Evolutionary conservation across 2,888 invertebrate species (phyloP).

Genomic region (Xanthorhoe spadicearia): DNA sequence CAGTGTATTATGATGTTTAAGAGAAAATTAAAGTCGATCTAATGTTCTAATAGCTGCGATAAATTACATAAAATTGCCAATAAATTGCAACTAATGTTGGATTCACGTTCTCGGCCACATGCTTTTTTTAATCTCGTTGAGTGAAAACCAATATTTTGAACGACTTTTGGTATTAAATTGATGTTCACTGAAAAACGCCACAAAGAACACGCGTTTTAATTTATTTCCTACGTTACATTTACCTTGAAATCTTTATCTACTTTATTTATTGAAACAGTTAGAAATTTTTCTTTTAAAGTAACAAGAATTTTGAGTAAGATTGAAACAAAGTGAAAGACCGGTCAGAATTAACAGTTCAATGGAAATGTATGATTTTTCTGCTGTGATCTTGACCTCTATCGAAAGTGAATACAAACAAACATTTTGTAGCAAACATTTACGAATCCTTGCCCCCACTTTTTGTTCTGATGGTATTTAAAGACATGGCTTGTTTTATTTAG

Average conservation of each 20-base stretch:
- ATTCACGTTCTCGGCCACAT: slow-evolving; percentile 41
- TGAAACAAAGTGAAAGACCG: neutral
- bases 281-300: neutral
- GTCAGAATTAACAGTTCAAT: neutral
- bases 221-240: slow-evolving; percentile 15
- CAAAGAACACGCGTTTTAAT: slow-evolving; percentile 13
- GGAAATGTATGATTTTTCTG: neutral
- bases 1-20: slow-evolving; percentile 21
- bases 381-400: neutral
- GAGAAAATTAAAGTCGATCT: slow-evolving; percentile 35
- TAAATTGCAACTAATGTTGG: slow-evolving; percentile 42
- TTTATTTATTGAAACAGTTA: slow-evolving; percentile 5
- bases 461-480: neutral
- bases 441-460: neutral
- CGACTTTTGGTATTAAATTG: slow-evolving; percentile 35
- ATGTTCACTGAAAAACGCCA: slow-evolving; percentile 29
- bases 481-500: neutral
- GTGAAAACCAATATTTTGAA: slow-evolving; percentile 35
- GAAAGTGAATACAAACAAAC: neutral
- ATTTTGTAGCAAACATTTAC: neutral
- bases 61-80: slow-evolving; percentile 42
- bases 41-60: slow-evolving; percentile 34
- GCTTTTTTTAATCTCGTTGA: slow-evolving; percentile 40
- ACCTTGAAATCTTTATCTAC: slow-evolving; percentile 24
- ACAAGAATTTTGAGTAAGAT: neutral